Base-by-base conservation (phyloP, 2,797 vertebrate species). In the Holocentrus rufus region DNA sequence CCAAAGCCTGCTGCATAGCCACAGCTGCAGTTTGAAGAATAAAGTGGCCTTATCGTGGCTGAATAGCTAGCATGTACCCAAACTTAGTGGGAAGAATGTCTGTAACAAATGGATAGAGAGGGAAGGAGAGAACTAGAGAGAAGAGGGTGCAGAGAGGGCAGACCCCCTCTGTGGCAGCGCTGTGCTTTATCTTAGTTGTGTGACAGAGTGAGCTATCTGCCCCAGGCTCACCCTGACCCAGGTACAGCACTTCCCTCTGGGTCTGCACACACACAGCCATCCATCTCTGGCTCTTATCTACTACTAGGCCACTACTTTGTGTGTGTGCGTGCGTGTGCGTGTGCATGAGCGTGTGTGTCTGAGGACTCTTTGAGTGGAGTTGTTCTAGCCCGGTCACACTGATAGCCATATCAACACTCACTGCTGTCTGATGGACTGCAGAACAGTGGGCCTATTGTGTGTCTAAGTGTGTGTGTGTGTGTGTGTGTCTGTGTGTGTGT, bases 351-450 rank as follows among this genome's bases (percentile, higher is more conserved):
- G 53, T 85, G 69, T 82, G 61, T 79, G 77, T 85, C 59, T 74
- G 59, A 79, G 70, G 80, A 69, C 63, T 70, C 63, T 79, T 79
- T 76, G 67, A 90, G 77, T 60, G 44, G 60, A 74, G 79, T 73
- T 81, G 80, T 83, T 89, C 64, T 84, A 71, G 70, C 87, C 81
- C 18, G 59, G 79, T 84, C 72, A 84, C 83, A 62, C 65, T 83
- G 90, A 88, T 88, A 85, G 81, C 75, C 69, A 13, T 93, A 92
- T 92, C 90, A 88, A 83, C 78, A 76, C 80, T 84, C 74, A 78
- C 89, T 90, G 82, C 78, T 74, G 72, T 80, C 82, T 90, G 75
- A 88, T 84, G 74, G 66, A 79, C 82, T 79, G 76, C 81, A 85
- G 74, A 90, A 89, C 88, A 91, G 82, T 76, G 59, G 25, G 20